Conservation (phyloP, 1,140 invertebrate genomes). For the Aphelenchoides fujianensis region DNA sequence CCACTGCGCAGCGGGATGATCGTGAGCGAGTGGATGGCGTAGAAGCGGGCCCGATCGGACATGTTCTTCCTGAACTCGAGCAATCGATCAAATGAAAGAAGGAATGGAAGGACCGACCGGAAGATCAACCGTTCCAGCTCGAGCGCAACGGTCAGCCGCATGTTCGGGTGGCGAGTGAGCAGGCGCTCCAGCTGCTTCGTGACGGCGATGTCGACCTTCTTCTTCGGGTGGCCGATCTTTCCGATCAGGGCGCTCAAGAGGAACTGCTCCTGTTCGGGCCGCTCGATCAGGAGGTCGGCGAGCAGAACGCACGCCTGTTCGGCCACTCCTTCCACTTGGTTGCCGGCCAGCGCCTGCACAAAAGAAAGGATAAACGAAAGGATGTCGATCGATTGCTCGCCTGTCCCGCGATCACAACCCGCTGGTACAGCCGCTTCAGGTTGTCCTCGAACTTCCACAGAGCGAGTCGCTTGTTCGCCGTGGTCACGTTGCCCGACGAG, state of each 20-base stretch:
- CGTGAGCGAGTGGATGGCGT: slow-evolving; percentile 83
- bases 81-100: no score
- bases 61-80: slow-evolving; percentile 67
- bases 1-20: slow-evolving; percentile 74
- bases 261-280: slow-evolving; percentile 82
- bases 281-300: slow-evolving; percentile 75
- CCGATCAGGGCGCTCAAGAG: slow-evolving; percentile 80
- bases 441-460: slow-evolving; percentile 78
- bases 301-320: slow-evolving; percentile 64
- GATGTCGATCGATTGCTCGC: slow-evolving; percentile 70
- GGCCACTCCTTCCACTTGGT: slow-evolving; percentile 49
- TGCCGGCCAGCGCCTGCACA: slow-evolving; percentile 28
- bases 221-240: slow-evolving; percentile 87
- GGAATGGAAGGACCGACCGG: slow-evolving; percentile 67
- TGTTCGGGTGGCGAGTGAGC: slow-evolving; percentile 77
- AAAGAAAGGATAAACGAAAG: slow-evolving; percentile 61
- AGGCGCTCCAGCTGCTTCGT: slow-evolving; percentile 81
- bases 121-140: slow-evolving; percentile 87
- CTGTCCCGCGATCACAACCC: slow-evolving; percentile 71
- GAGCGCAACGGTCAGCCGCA: slow-evolving; percentile 79
- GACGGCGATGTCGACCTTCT: slow-evolving; percentile 80
- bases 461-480: slow-evolving; percentile 65
- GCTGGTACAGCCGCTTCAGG: slow-evolving; percentile 74
- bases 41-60: slow-evolving; percentile 80
- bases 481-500: slow-evolving; percentile 61